These are phyloP conservation scores for Petaurus breviceps DNA, from an alignment of 2,113 vertebrate genomes.

Conservation along the genomic window DNA sequence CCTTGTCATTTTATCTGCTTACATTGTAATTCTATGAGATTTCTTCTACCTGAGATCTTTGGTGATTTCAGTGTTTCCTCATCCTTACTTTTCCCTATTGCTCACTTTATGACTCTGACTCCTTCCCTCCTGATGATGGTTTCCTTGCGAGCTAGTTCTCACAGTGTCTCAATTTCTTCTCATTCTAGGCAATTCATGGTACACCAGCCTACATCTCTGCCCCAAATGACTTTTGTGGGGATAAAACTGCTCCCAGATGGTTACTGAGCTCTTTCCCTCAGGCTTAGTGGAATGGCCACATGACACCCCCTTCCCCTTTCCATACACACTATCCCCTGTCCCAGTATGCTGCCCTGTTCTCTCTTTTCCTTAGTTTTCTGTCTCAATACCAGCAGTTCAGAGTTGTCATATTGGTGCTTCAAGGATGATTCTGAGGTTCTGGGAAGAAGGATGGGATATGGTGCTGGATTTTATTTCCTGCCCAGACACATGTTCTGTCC, in stretches of 20 bases:
- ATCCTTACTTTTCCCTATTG: background rate
- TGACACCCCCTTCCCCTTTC: background rate
- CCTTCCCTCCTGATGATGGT: background rate
- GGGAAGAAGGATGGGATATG: background rate
- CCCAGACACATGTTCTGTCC: background rate
- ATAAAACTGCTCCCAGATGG: background rate
- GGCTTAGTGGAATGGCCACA: background rate
- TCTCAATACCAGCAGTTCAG: background rate
- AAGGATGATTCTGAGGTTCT: background rate
- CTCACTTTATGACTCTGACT: background rate
- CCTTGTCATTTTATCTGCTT: background rate
- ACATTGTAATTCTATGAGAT: background rate
- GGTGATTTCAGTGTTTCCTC: background rate
- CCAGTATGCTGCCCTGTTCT: background rate
- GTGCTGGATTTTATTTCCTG: background rate
- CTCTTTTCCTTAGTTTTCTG: background rate
- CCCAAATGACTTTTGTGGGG: background rate
- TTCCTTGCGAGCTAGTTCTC: background rate
- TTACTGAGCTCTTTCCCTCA: background rate
- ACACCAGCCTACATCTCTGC: background rate
- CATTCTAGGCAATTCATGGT: background rate
- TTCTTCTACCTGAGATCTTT: background rate
- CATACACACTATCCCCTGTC: background rate
- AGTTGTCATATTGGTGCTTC: background rate
- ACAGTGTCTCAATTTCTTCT: background rate